These are phyloP conservation scores for Albula glossodonta DNA, from an alignment of 2,113 vertebrate genomes.

Conservation along the genomic window DNA sequence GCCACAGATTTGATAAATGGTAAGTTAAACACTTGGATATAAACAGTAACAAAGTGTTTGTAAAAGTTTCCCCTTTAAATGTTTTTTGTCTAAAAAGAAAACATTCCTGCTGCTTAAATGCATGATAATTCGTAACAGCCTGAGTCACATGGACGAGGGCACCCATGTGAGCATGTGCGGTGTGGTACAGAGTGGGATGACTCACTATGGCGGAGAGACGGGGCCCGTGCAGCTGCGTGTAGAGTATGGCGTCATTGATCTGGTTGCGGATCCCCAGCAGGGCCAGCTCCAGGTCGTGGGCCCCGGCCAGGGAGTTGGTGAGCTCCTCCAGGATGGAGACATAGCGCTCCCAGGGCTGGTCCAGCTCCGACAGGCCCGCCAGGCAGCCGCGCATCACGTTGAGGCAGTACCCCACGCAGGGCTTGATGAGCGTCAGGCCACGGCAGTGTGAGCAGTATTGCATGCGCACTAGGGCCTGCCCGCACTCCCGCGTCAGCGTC, in stretches of 20 bases:
- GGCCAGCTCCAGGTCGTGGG: conserved; percentile 76
- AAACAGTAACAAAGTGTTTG: not conserved
- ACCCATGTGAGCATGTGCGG: not conserved
- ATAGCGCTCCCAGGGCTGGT: conserved; percentile 77
- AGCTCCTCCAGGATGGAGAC: conserved; percentile 78
- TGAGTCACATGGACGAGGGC: not conserved
- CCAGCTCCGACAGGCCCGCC: conserved; percentile 81
- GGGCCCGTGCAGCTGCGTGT: conserved; percentile 81
- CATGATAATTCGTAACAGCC: not conserved
- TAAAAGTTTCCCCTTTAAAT: not conserved
- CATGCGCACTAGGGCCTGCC: conserved; percentile 79
- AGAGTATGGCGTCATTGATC: conserved; percentile 83
- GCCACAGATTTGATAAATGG: not conserved
- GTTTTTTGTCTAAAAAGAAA: not conserved
- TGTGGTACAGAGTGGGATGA: not conserved
- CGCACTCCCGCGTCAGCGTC: conserved; percentile 75
- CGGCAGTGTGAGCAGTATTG: conserved; percentile 89
- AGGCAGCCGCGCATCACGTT: conserved; percentile 88
- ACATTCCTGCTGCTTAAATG: not conserved
- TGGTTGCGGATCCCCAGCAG: conserved; percentile 74
- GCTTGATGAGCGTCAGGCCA: conserved; percentile 83
- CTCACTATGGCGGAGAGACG: conserved; percentile 82
- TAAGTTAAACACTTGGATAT: not conserved
- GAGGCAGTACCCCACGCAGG: conserved; percentile 82
- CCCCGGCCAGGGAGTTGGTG: conserved; percentile 72